Evolutionary conservation across 2,888 invertebrate species (phyloP), one percentile per base, ranked within the genome.

Genomic region (Caenorhabditis sp.): DNA sequence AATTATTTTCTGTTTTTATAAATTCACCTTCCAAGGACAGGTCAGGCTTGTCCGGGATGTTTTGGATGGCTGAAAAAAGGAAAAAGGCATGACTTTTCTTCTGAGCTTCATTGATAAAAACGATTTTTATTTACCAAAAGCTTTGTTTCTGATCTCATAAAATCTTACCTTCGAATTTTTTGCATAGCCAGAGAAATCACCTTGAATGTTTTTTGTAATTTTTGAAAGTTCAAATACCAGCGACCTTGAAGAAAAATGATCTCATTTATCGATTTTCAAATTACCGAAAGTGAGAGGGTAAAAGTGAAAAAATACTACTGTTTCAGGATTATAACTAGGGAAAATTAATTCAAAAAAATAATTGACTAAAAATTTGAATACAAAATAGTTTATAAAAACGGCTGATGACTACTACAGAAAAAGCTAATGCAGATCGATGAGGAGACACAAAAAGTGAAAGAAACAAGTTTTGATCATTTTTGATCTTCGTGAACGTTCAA

Each of bases 391-490:
- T n/a, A 31, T 6, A 31, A 31, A 31, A 31, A 31, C 31, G 10
- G 4, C 31, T 31, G 31, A 31, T 31, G 10, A 31, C 4, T 31
- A 31, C 31, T 31, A 31, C 31, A 31, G 31, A 17, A 43, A 43
- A 43, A 43, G 14, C 17, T 12, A 43, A 43, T 12, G 14, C 6
- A 43, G 17, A 43, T 43, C 43, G 17, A 43, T 43, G 5, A 10
- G 3, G 14, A 43, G 43, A 43, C 17, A 43, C 3, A 53, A 53
- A 53, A 21, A 53, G 21, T 23, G 31, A 31, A 31, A 53, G 21
- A 53, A 53, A 53, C 53, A 53, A 53, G 24, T 53, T 53, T 53
- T 21, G 53, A n/a, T 21, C n/a, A 6, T 21, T n/a, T 53, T 53
- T 53, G 23, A 53, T 23, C 24, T 53, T n/a, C 2, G 5, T 53